Base-by-base conservation (phyloP, 2,797 vertebrate species). In the Rhyacichthys aspro region DNA sequence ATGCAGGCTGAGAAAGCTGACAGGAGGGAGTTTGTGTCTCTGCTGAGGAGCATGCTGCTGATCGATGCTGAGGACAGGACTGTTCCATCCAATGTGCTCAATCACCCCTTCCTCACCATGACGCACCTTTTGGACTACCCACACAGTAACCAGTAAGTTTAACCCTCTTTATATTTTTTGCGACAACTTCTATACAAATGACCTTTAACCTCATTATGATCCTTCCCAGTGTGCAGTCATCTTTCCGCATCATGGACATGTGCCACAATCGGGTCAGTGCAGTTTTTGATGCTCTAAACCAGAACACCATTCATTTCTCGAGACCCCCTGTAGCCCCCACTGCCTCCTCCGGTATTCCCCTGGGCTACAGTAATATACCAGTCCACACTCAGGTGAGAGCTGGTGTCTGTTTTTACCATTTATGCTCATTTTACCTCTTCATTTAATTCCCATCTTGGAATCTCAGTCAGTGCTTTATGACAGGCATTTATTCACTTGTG, bases 171-270 rank as follows among this genome's bases (percentile, higher is more conserved):
- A 49, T 49, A 47, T 33, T 45, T 44, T 15, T 23, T 23, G 34
- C 14, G 3, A 11, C 18, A 16, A 15, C 11, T 32, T 2, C 8
- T 28, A 43, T 36, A 45, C 70, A 10, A 5, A 18, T 34, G 3
- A 11, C 15, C 32, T 7, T 8, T 34, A 11, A 9, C n/a, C 48
- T 61, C 6, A 7, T 58, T 14, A 47, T 2, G 0, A 65, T 38
- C 53, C 33, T 37, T 70, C 37, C 3, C 59, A 98, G 97, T 63
- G 96, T 98, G 52, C 97, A 98, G 90, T 98, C 96, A 7, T 98
- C 95, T 91, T 98, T 98, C 90, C 96, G 96, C 83, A 95, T 98
- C 87, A 98, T 98, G 95, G 97, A 98, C 87, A 84, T 95, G 88
- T 98, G 96, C 89, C 96, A 96, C 85, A 91, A 86, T 61, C 91